Evolutionary conservation across 2,797 vertebrate genomes (phyloP).

Genomic region (Cynodonichthys magdalenae): DNA sequence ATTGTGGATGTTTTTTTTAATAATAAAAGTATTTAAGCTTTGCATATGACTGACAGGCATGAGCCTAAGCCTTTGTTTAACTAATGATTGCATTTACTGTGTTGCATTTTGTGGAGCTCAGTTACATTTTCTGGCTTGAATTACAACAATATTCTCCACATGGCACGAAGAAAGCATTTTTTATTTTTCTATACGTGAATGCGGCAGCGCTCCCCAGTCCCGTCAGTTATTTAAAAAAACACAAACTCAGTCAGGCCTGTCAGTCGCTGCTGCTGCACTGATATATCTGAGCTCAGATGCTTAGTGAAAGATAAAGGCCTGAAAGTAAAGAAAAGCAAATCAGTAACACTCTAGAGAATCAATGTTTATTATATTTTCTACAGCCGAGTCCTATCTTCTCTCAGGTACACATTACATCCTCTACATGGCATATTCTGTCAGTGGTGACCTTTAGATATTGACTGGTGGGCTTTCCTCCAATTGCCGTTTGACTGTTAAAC

Average conservation of each 20-base stretch:
- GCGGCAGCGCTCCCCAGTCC: conserved; percentile 39
- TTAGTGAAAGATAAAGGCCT: conserved; percentile 48
- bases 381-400: conserved; percentile 23
- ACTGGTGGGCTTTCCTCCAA: conserved; percentile 25
- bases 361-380: conserved; percentile 55
- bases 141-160: conserved; percentile 28
- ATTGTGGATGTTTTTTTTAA: not conserved
- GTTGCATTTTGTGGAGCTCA: conserved; percentile 4
- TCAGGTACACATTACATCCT: conserved; percentile 19
- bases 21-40: conserved; percentile 1
- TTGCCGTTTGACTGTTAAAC: conserved; percentile 32
- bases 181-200: conserved; percentile 4
- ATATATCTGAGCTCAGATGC: conserved; percentile 56
- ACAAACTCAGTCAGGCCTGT: conserved; percentile 49
- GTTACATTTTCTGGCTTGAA: conserved; percentile 22
- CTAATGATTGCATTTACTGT: conserved; percentile 12
- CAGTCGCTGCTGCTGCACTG: conserved; percentile 46
- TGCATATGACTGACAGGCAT: not conserved
- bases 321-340: conserved; percentile 63
- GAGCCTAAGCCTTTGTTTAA: conserved; percentile 3
- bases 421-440: conserved; percentile 40
- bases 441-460: conserved; percentile 55
- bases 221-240: conserved; percentile 67
- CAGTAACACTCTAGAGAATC: conserved; percentile 53
- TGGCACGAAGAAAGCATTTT: not conserved